These are phyloP conservation scores for Antennarius maculatus DNA, from an alignment of 2,797 vertebrate genomes.

Conservation along the genomic window DNA sequence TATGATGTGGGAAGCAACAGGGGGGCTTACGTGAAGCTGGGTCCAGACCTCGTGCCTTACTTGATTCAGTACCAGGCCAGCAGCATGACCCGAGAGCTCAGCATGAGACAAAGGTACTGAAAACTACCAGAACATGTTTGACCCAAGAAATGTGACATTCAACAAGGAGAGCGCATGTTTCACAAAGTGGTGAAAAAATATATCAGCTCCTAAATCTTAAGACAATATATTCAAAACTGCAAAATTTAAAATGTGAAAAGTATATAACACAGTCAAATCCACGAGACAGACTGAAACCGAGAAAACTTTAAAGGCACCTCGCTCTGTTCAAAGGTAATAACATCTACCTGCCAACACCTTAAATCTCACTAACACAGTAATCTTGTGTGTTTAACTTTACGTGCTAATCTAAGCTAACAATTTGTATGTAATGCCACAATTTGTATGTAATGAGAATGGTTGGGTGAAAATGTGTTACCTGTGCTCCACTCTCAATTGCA, in stretches of 20 bases:
- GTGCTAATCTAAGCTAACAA: not conserved
- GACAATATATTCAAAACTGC: too few species aligned
- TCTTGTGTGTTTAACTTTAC: not conserved
- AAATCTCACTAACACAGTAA: not conserved
- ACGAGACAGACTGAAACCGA: too few species aligned
- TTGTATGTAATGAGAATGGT: too few species aligned
- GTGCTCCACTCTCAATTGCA: too few species aligned
- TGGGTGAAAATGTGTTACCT: too few species aligned
- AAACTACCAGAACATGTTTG: not conserved
- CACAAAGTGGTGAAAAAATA: not conserved
- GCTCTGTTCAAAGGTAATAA: not conserved
- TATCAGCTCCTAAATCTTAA: too few species aligned
- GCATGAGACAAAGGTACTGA: conserved; percentile 86
- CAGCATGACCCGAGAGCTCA: conserved; percentile 86
- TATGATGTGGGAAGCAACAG: conserved; percentile 95
- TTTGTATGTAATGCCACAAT: not conserved
- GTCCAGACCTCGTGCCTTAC: conserved; percentile 89
- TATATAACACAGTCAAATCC: too few species aligned
- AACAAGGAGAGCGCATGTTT: not conserved
- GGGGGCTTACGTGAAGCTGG: conserved; percentile 92
- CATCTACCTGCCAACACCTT: too few species aligned
- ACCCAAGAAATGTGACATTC: not conserved
- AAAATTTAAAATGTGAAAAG: too few species aligned
- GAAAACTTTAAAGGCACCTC: not conserved
- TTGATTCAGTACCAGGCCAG: conserved; percentile 93